Conservation (phyloP, 1,140 invertebrate species). For the Catajapyx aquilonaris region DNA sequence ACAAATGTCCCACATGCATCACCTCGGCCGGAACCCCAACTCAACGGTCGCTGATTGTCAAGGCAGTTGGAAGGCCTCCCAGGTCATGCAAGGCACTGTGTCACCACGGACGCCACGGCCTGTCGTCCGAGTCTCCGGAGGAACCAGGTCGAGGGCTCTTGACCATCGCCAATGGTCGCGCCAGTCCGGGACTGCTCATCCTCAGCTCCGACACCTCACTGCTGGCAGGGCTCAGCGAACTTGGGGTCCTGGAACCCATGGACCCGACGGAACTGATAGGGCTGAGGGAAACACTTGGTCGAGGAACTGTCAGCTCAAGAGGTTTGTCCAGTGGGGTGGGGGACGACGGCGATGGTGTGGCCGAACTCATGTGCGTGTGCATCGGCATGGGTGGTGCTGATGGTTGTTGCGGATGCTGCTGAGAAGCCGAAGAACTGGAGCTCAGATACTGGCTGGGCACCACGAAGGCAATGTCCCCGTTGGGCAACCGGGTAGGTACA, state of each 20-base stretch:
- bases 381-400: constrained; percentile 20
- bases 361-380: constrained; percentile 12
- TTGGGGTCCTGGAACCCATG: not conserved
- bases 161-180: not conserved
- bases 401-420: constrained; percentile 18
- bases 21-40: no score
- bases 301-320: not conserved
- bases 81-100: no score
- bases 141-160: not conserved
- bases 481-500: constrained; percentile 34
- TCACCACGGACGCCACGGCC: not conserved
- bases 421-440: constrained; percentile 6
- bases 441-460: constrained; percentile 19
- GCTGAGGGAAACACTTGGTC: not conserved
- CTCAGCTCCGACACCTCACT: not conserved
- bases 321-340: constrained; percentile 30
- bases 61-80: no score
- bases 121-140: not conserved
- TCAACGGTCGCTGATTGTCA: no score
- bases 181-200: not conserved
- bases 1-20: no score
- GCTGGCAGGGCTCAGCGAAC: not conserved
- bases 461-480: constrained; percentile 35
- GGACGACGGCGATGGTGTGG: constrained; percentile 15
- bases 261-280: not conserved